Conservation (phyloP, 2,888 invertebrate species). For the Erynnis tages region DNA sequence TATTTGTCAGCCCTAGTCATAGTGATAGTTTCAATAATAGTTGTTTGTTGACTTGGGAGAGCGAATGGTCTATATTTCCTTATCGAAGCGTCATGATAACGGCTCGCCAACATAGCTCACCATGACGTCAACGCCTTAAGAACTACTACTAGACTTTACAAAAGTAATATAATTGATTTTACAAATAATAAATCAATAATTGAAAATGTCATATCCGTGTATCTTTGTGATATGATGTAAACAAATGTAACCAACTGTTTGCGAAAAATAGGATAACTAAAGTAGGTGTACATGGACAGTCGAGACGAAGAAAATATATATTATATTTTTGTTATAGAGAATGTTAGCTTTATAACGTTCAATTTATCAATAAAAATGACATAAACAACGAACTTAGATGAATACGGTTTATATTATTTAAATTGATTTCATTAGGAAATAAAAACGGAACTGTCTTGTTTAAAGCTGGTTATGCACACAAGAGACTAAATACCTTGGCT, state of each 20-base stretch:
- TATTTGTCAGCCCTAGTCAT: constrained; percentile 11
- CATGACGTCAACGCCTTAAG: constrained; percentile 20
- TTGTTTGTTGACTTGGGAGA: constrained; percentile 28
- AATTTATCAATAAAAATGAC: too few relatives aligned
- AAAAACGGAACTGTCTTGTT: too few relatives aligned
- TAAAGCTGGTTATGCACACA: too few relatives aligned
- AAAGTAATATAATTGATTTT: constrained; percentile 23
- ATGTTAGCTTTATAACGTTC: too few relatives aligned
- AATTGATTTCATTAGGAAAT: too few relatives aligned
- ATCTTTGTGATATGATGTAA: background rate
- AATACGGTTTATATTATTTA: too few relatives aligned
- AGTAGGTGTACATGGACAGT: too few relatives aligned
- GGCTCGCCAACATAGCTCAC: constrained; percentile 27
- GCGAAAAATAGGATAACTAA: too few relatives aligned
- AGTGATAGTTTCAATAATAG: constrained; percentile 25
- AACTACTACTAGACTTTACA: background rate
- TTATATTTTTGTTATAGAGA: too few relatives aligned
- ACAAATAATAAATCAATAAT: constrained; percentile 33
- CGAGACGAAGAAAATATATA: too few relatives aligned
- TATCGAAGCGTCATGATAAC: constrained; percentile 27
- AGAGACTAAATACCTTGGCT: background rate
- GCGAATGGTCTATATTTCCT: constrained; percentile 27
- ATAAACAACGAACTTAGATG: too few relatives aligned
- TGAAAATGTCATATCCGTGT: too few relatives aligned
- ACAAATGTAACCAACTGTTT: constrained; percentile 11